Base-by-base conservation (phyloP, 2,888 invertebrate genomes). In the Coelogynopora nodosa region DNA sequence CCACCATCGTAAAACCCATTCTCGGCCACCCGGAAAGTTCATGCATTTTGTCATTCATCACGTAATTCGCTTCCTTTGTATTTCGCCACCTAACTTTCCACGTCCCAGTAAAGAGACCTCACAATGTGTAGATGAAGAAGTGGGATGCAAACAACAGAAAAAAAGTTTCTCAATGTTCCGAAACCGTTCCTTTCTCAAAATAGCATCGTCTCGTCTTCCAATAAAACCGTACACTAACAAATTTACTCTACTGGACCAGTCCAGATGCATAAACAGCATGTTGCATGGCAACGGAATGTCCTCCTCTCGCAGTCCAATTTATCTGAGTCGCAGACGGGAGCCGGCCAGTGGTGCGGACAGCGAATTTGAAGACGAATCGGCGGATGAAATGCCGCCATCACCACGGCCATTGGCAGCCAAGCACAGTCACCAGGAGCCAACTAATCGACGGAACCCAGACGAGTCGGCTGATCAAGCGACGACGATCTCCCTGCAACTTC, bases 401-500 rank as follows among this genome's bases (percentile, higher is more conserved):
- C 49, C 49, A 23, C 74, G 26, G 0, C 29, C 84, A 0, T 82
- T 86, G 10, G 31, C 30, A 5, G 82, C 84, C 27, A 82, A 86
- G 5, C 86, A 89, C 5, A 49, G 49, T 49, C 49, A 5, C 18
- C 49, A 49, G 49, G 49, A 49, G 49, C 5, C 49, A 13, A 5
- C 49, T 18, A 49, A 49, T 13, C 49, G 18, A 5, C 10, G 5
- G 5, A 18, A 49, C 5, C 18, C 49, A 49, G 49, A 18, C 5
- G 49, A 49, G 5, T 13, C 49, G 18, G 49, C 49, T 5, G 49
- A 49, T 31, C 90, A 91, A 82, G n/a, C n/a, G n/a, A 88, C 88
- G 27, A 90, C 90, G 85, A 89, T 91, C 49, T 84, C 90, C 67
- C 88, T 88, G 30, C 90, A 90, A 87, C 89, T 91, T 74, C 89